These are phyloP conservation scores for Larimichthys polyactis DNA, from an alignment of 2,113 vertebrate genomes.

Conservation along the genomic window DNA sequence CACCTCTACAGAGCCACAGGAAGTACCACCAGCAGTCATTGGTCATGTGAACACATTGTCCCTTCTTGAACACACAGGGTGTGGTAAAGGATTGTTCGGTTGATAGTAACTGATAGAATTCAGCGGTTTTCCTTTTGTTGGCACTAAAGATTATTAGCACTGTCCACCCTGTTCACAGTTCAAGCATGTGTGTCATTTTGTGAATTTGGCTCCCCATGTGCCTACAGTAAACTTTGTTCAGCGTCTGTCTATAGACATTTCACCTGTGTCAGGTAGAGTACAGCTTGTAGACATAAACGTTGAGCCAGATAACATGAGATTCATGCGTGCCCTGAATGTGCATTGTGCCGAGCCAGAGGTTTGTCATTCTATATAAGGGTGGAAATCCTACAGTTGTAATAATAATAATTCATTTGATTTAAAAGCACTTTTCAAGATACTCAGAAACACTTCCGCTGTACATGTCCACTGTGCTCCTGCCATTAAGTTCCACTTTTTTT, in stretches of 20 bases:
- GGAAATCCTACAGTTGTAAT: too few species aligned
- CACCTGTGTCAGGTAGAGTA: background rate
- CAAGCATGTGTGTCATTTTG: slow-evolving; percentile 7
- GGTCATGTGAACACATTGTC: slow-evolving; percentile 34
- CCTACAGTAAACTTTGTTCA: background rate
- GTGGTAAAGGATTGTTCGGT: slow-evolving; percentile 37
- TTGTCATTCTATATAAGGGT: background rate
- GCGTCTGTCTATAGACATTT: slow-evolving; percentile 10
- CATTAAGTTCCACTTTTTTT: too few species aligned
- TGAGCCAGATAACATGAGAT: background rate
- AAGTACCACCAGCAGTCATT: slow-evolving; percentile 39
- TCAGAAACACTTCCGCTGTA: too few species aligned
- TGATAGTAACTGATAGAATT: slow-evolving; percentile 16
- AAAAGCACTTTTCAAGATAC: too few species aligned
- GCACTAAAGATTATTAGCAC: slow-evolving; percentile 16
- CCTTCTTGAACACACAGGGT: slow-evolving; percentile 23
- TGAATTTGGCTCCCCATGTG: background rate
- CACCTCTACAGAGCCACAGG: slow-evolving; percentile 36
- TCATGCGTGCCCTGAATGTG: background rate
- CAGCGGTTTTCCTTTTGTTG: slow-evolving; percentile 21
- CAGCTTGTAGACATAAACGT: slow-evolving; percentile 5
- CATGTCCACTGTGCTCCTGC: too few species aligned
- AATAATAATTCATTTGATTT: too few species aligned
- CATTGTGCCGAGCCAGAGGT: background rate
- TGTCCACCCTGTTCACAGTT: background rate